Base-by-base conservation (phyloP, 2,888 invertebrate species). In the Drosophila paranaensis region DNA sequence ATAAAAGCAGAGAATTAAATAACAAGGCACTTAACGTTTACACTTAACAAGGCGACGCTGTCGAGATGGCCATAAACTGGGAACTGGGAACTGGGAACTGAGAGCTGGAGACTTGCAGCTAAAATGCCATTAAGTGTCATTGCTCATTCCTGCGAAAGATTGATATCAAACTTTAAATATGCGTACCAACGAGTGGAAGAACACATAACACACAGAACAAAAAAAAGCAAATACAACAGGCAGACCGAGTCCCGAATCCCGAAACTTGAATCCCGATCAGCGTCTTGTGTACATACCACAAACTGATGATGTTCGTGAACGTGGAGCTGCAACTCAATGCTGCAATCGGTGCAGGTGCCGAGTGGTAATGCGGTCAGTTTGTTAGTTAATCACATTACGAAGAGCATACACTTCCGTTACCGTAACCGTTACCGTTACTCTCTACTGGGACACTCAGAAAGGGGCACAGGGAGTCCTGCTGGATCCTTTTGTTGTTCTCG, bases 11-110 rank as follows among this genome's bases (percentile, higher is more conserved):
- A 76, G 88, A 84, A 84, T 84, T 84, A 88, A 84, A 88, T 88
- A 84, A 84, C 88, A 88, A 84, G 84, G 88, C 84, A 84, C 84
- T 84, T 84, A 84, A 88, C 85, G 88, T 81, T 87, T 82, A 88
- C 88, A 88, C 84, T 88, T 81, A 84, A 88, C 88, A 82, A 88
- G 88, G 69, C 82, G 69, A 73, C 63, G 84, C 30, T 65, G 76
- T 73, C 61, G 77, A 69, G 67, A 65, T 69, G 67, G 79, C 70
- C 69, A 71, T 77, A 78, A 79, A 75, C 63, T 55, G 20, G 37
- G 37, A 54, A 54, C 54, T 39, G 37, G 6, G 30, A n/a, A 20
- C 53, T 25, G 54, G n/a, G 39, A 48, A 37, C 70, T 56, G 33
- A 57, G 53, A 40, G 45, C 69, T 43, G 27, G 60, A 64, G 66